Evolutionary conservation across 2,888 invertebrate genomes (phyloP), one percentile per base, ranked within the genome.

Genomic region (Xylota segnis): DNA sequence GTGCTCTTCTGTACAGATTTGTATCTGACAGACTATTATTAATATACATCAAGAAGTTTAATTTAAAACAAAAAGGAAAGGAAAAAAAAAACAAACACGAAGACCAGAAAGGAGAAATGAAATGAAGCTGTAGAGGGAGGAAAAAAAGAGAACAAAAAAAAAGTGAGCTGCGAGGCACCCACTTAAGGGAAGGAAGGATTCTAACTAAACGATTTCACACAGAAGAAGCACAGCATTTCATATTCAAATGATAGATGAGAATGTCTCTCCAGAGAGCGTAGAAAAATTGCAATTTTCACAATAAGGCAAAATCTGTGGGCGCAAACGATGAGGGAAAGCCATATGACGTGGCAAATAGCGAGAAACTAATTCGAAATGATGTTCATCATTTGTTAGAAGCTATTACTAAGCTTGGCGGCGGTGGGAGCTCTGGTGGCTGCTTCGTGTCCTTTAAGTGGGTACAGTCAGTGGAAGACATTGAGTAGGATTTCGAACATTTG

Each of bases 1-100:
- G 32, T 43, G 37, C 76, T 86, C 71, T 50, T 61, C 61, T 76
- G 56, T 61, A 72, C 71, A 82, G 82, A 86, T 86, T 84, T 84
- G 86, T 86, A 61, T 77, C 82, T 86, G 86, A 86, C 82, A 86
- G 76, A 77, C 72, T 72, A 71, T 82, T 82, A 86, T 86, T 86
- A 68, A 86, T 86, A 82, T 77, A 61, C 76, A 77, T 86, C 72
- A 86, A 81, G 61, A 63, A 76, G 68, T 86, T 61, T 32, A 84
- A 84, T 81, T 81, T 75, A 50, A 52, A 74, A 78, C 12, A 66
- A 72, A 72, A 52, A 74, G 45, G 47, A 74, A 23, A 40, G 5
- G 10, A 29, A 59, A 65, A 9, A 10, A 58, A 29, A 23, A 40
- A 4, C 1, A 23, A 23, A 23, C 23, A 23, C 3, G 23, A 23